Evolutionary conservation across 2,113 vertebrate genomes (phyloP).

Genomic region (Montifringilla adamsi): DNA sequence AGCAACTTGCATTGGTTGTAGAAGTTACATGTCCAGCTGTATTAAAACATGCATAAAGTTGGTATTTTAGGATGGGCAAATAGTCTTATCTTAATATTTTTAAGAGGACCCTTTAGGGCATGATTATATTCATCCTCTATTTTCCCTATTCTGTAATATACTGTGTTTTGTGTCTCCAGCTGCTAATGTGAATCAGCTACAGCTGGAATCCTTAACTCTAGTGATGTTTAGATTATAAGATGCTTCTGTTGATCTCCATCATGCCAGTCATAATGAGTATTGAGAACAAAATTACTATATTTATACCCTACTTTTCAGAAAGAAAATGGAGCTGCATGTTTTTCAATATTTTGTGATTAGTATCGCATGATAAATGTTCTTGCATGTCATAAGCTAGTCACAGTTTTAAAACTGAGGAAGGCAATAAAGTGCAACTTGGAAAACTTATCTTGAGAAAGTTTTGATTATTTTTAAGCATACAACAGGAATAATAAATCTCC

Average conservation of each 20-base stretch:
- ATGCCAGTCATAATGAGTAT: not conserved
- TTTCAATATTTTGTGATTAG: not conserved
- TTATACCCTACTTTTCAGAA: not conserved
- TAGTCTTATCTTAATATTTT: not conserved
- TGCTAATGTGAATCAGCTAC: slow-evolving; percentile 28
- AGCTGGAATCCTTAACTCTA: slow-evolving; percentile 12
- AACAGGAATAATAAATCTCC: not conserved
- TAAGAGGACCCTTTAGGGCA: not conserved
- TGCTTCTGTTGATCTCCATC: not conserved
- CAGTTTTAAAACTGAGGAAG: not conserved
- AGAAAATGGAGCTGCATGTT: not conserved
- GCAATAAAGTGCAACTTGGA: not conserved
- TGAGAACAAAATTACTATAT: slow-evolving; percentile 22
- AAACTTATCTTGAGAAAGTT: not conserved
- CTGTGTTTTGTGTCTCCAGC: not conserved
- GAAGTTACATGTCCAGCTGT: not conserved
- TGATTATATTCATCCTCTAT: not conserved
- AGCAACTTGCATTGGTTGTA: not conserved
- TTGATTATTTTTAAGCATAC: not conserved
- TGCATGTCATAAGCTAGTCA: not conserved
- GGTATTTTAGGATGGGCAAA: not conserved
- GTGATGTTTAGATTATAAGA: slow-evolving; percentile 1
- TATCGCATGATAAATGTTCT: not conserved
- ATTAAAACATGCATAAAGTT: not conserved
- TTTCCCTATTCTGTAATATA: not conserved